phyloP scores from a whole-genome alignment of 1,140 invertebrate species.

The Lucilia sericata region DNA sequence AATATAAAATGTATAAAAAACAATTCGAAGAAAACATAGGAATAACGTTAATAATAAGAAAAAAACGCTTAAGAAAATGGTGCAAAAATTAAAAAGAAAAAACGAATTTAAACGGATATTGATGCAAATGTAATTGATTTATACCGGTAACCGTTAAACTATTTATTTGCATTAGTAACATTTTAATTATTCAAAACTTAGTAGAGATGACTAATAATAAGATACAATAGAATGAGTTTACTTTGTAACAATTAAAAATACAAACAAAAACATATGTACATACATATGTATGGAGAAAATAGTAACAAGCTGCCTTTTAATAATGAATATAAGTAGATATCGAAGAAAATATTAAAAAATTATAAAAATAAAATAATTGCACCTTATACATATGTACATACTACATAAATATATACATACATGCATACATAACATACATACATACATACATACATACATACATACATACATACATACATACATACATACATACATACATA shows the following conservation, averaged over 20 bases:
- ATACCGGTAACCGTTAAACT: constrained; percentile 26
- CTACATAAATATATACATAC: no score
- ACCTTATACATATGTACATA: no score
- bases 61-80: not conserved
- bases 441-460: no score
- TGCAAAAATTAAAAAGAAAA: not conserved
- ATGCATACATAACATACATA: no score
- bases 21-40: not conserved
- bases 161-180: not conserved
- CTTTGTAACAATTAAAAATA: constrained; percentile 7
- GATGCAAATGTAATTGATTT: not conserved
- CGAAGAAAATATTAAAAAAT: not conserved
- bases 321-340: not conserved
- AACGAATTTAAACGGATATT: not conserved
- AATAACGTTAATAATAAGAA: not conserved
- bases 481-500: no score
- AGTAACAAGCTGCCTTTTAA: not conserved
- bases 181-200: not conserved
- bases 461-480: no score
- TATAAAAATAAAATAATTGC: no score
- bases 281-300: not conserved
- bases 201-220: constrained; percentile 40
- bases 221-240: not conserved
- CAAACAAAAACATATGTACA: not conserved
- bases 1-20: no score